Evolutionary conservation across 2,113 vertebrate genomes (phyloP).

Genomic region (Limnothrissa miodon): DNA sequence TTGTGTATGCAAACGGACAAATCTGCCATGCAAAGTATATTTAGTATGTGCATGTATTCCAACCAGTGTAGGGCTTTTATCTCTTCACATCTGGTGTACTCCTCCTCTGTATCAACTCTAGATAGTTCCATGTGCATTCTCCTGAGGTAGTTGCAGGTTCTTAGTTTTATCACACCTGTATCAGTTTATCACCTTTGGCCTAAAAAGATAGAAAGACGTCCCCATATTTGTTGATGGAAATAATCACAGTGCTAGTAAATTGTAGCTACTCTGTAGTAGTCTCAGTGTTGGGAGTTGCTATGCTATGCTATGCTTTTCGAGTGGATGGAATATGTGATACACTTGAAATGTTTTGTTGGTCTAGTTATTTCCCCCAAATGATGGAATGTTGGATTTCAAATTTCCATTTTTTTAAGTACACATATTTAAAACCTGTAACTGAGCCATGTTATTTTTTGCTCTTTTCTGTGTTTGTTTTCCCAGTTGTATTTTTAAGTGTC

Average conservation of each 20-base stretch:
- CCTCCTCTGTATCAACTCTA: neutral
- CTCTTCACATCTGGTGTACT: neutral
- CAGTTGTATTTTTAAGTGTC: slow-evolving; percentile 19
- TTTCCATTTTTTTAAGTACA: slow-evolving; percentile 47
- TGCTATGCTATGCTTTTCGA: neutral
- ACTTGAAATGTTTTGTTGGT: slow-evolving; percentile 7
- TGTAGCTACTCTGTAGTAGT: slow-evolving; percentile 1
- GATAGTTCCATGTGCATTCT: slow-evolving; percentile 2
- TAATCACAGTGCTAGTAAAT: slow-evolving; percentile 2
- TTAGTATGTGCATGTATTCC: slow-evolving; percentile 36
- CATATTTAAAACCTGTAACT: slow-evolving; percentile 67
- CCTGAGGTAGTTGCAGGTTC: neutral
- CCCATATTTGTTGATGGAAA: neutral
- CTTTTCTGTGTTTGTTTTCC: too few relatives aligned
- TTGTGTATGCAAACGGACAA: slow-evolving; percentile 34
- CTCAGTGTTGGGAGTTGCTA: slow-evolving; percentile 1
- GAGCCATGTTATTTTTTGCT: slow-evolving; percentile 61
- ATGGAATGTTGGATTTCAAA: slow-evolving; percentile 1
- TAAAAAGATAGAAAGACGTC: neutral
- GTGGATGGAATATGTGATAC: slow-evolving; percentile 7
- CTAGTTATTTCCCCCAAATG: slow-evolving; percentile 6
- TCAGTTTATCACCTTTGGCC: neutral
- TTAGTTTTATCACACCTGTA: slow-evolving; percentile 7
- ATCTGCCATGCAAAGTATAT: slow-evolving; percentile 24
- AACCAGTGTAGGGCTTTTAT: slow-evolving; percentile 5